phyloP scores from a whole-genome alignment of 2,797 vertebrate genomes.

The Acanthurus tractus region DNA sequence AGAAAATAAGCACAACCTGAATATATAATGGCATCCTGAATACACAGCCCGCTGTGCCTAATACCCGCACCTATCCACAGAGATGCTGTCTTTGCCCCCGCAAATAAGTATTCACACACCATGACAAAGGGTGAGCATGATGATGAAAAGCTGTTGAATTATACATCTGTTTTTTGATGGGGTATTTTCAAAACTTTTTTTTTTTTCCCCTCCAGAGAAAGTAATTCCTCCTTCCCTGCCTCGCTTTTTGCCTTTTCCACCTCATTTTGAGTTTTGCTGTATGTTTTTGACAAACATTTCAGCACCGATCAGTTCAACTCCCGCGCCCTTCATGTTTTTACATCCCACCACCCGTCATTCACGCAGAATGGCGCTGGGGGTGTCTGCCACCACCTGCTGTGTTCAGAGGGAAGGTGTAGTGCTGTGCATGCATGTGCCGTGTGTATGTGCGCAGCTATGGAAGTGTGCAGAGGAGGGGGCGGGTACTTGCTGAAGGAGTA shows the following conservation, averaged over 20 bases:
- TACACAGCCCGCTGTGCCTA: slow-evolving; percentile 68
- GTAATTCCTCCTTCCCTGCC: slow-evolving; percentile 41
- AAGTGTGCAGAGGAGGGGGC: slow-evolving; percentile 2
- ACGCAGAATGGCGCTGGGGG: slow-evolving; percentile 49
- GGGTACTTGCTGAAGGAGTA: neutral
- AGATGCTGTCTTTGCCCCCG: slow-evolving; percentile 49
- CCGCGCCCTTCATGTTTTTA: slow-evolving; percentile 65
- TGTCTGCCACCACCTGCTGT: slow-evolving; percentile 75
- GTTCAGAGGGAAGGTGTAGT: slow-evolving; percentile 62
- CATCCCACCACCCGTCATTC: slow-evolving; percentile 71
- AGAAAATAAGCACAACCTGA: slow-evolving; percentile 74
- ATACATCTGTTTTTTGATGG: slow-evolving; percentile 73
- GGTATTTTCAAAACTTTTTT: slow-evolving; percentile 65
- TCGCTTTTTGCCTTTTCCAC: slow-evolving; percentile 45
- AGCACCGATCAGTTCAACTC: slow-evolving; percentile 65
- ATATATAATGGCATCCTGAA: slow-evolving; percentile 72
- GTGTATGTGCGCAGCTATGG: slow-evolving; percentile 39
- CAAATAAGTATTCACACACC: slow-evolving; percentile 66
- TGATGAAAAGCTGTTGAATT: slow-evolving; percentile 76
- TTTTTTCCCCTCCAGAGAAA: slow-evolving; percentile 17
- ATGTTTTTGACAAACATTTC: slow-evolving; percentile 66
- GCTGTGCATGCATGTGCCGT: slow-evolving; percentile 32
- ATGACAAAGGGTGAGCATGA: slow-evolving; percentile 68
- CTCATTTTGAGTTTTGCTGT: slow-evolving; percentile 47
- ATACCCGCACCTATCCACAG: slow-evolving; percentile 61